Conservation (phyloP, 2,888 invertebrate species). For the Oegoconia quadripuncta region DNA sequence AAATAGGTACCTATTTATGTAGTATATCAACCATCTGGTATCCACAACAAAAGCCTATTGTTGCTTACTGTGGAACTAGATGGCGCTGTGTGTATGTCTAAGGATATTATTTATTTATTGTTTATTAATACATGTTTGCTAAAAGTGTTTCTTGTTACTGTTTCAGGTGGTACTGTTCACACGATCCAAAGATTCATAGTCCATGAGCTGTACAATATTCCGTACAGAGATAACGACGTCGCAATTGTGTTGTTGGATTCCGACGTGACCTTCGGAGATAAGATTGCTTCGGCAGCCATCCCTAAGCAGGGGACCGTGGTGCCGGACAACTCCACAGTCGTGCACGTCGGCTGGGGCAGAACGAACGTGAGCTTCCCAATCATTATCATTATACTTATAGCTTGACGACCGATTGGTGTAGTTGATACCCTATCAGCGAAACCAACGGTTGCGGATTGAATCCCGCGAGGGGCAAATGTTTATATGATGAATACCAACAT, state of each 20-base stretch:
- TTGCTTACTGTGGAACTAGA: too few species aligned
- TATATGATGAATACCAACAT: too few species aligned
- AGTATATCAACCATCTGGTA: too few species aligned
- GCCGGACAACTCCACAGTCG: conserved; percentile 36
- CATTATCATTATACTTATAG: too few species aligned
- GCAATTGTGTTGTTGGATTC: conserved; percentile 42
- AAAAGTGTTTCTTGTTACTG: background rate
- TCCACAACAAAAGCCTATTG: too few species aligned
- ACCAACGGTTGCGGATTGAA: too few species aligned
- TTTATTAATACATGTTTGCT: background rate
- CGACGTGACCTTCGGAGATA: conserved; percentile 21
- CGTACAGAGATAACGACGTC: conserved; percentile 44
- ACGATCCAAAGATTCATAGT: conserved; percentile 34
- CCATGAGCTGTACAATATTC: conserved; percentile 47
- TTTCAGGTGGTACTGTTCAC: conserved; percentile 41
- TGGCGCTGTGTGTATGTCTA: too few species aligned
- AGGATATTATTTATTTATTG: too few species aligned
- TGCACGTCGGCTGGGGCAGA: conserved; percentile 54
- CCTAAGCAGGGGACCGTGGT: conserved; percentile 32
- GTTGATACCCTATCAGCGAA: too few species aligned
- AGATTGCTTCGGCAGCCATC: conserved; percentile 28
- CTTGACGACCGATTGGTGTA: too few species aligned
- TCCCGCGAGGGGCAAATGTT: too few species aligned
- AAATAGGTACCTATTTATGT: too few species aligned
- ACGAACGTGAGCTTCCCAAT: conserved; percentile 37